Base-by-base conservation (phyloP, 2,888 invertebrate species). In the Pedicia rivosa region DNA sequence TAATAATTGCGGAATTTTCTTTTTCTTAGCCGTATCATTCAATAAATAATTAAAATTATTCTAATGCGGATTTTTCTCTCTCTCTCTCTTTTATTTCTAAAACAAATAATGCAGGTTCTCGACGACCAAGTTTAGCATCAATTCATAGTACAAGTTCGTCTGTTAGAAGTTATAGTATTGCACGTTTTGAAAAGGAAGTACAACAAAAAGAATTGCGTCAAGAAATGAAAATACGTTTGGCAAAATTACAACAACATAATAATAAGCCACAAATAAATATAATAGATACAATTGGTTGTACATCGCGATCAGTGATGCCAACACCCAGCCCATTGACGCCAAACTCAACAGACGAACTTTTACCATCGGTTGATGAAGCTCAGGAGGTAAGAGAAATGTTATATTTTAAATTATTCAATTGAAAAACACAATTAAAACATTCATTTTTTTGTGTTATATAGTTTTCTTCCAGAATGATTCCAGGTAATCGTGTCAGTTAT, bases 91-190 rank as follows among this genome's bases (percentile, higher is more conserved):
- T n/a, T n/a, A n/a, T n/a, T n/a, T n/a, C n/a, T n/a, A n/a, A n/a
- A n/a, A n/a, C n/a, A n/a, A n/a, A n/a, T n/a, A n/a, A n/a, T 45
- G n/a, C 63, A 84, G 84, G 83, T 71, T 83, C 83, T 56, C 71
- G 84, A 68, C 75, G 84, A 67, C 83, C 84, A 65, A 83, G 84
- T 70, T 66, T 84, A 68, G 79, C 78, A 47, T 86, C 84, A 44
- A 69, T 86, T 50, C 84, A 86, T 57, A 84, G 84, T 67, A 78
- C 77, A 56, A 75, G 77, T 48, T 83, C 79, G 42, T 86, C 84
- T 35, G 72, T 82, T 44, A 72, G 80, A 54, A 84, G 83, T 61
- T 84, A 81, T 62, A 82, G 83, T 54, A 71, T 79, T 47, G 72
- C 74, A 56, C 68, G 79, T 44, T 80, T 81, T 61, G 86, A 86